Conservation (phyloP, 2,797 vertebrate genomes). For the Acanthornis magna region DNA sequence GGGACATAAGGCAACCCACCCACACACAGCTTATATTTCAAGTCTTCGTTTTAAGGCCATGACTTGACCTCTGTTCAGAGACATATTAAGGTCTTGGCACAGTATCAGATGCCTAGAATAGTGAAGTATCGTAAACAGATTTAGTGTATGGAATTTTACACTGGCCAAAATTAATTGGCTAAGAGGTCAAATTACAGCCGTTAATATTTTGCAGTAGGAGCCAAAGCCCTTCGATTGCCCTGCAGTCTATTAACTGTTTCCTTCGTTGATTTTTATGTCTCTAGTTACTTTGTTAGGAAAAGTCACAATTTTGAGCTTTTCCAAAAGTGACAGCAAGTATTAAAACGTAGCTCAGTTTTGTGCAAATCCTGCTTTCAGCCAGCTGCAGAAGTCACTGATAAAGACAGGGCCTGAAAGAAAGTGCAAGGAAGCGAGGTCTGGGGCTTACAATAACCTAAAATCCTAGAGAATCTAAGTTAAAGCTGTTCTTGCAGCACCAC, state of each 20-base stretch:
- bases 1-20: conserved; percentile 63
- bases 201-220: conserved; percentile 66
- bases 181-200: conserved; percentile 65
- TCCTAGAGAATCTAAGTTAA: background rate
- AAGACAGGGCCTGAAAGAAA: background rate
- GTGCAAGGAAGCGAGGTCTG: rapidly evolving
- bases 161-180: conserved; percentile 75
- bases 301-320: background rate
- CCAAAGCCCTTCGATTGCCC: conserved; percentile 38
- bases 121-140: conserved; percentile 72
- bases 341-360: background rate
- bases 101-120: conserved; percentile 71
- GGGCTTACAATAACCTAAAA: background rate
- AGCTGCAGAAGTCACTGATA: background rate
- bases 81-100: conserved; percentile 70
- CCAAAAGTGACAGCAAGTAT: background rate
- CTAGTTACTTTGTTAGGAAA: background rate
- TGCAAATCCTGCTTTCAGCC: background rate
- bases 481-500: background rate
- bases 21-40: conserved; percentile 68
- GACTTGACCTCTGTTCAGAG: conserved; percentile 62
- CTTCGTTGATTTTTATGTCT: background rate
- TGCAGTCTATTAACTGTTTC: conserved; percentile 51
- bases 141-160: conserved; percentile 73
- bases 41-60: conserved; percentile 66